Evolutionary conservation across 2,888 invertebrate species (phyloP), one percentile per base, ranked within the genome.

Genomic region (Synanthedon formicaeformis): DNA sequence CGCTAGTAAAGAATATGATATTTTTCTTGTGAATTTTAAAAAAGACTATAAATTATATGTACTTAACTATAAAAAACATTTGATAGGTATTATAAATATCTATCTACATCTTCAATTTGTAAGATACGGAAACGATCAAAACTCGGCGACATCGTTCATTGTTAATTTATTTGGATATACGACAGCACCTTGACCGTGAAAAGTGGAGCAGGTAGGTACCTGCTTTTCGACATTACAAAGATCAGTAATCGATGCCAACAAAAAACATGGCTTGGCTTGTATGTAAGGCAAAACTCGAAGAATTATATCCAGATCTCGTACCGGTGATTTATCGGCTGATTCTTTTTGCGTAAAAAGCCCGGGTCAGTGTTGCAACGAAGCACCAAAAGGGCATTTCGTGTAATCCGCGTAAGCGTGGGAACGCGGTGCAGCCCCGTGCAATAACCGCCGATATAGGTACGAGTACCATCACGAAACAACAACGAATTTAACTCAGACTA

Each of bases 361-460:
- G 78, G 84, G 85, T 85, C 82, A 84, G 81, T 78, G 73, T 78
- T 67, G 73, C 61, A 75, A 69, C 76, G 84, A 84, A 83, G 82
- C 81, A 79, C 81, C 83, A 80, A 84, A 86, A 86, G 81, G 80
- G 81, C 83, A 83, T 81, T 81, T 77, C 73, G 73, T 79, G 81
- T 84, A 84, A 85, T 84, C 82, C 81, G 73, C 68, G 68, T 59
- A 66, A 71, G 67, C 85, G 86, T 86, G 86, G 85, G 86, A 86
- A 85, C 77, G 68, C 23, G 8, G 23, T 34, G 34, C 34, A 34
- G 34, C 34, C 34, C 34, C 34, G 34, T 34, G 10, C 34, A 34
- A 23, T 34, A 34, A 34, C 34, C 10, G 23, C 2, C 8, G 10
- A 34, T 34, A 34, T 34, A 10, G 10, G 10, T 18, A 18, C n/a